Base-by-base conservation (phyloP, 1,140 invertebrate species). In the Hypothenemus hampei region DNA sequence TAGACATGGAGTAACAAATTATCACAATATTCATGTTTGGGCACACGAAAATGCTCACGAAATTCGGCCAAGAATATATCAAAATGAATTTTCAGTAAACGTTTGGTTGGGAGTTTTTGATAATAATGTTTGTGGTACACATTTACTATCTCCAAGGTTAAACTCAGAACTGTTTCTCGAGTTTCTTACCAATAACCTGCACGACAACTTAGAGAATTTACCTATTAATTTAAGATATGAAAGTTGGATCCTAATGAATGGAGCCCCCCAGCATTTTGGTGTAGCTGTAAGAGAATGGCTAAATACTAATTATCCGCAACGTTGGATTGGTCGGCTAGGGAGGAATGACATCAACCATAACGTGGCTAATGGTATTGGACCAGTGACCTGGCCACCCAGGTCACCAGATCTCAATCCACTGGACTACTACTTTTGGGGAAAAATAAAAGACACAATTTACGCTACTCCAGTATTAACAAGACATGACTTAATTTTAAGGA, bases 101-200 rank as follows among this genome's bases (percentile, higher is more conserved):
- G 22, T 45, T 24, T 45, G 18, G 20, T 23, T 37, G 18, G 18
- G 41, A 2, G 41, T 45, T 45, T 11, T 45, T 45, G 22, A 45
- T 22, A 18, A n/a, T 23, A 45, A 21, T 45, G 41, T 45, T 45
- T 45, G n/a, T 45, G 41, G 22, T 45, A 18, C 20, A 45, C 41
- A 45, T 45, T 24, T 45, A n/a, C 41, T 45, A 24, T 18, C 24
- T 18, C 18, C 3, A 21, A 45, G 41, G 11, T 45, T 21, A 4
- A 45, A 45, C 22, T 24, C 41, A 22, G 41, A 45, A 45, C 41
- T 45, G n/a, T 45, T 45, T 24, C 2, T 45, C 2, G 41, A 45
- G n/a, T 45, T 45, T 45, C 41, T 21, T 24, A 45, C 2, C n/a
- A 45, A 45, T 24, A 18, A 45, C n/a, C 41, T 45, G 22, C 41